These are phyloP conservation scores for Stenichneumon culpator DNA, from an alignment of 2,888 invertebrate genomes.

Conservation along the genomic window DNA sequence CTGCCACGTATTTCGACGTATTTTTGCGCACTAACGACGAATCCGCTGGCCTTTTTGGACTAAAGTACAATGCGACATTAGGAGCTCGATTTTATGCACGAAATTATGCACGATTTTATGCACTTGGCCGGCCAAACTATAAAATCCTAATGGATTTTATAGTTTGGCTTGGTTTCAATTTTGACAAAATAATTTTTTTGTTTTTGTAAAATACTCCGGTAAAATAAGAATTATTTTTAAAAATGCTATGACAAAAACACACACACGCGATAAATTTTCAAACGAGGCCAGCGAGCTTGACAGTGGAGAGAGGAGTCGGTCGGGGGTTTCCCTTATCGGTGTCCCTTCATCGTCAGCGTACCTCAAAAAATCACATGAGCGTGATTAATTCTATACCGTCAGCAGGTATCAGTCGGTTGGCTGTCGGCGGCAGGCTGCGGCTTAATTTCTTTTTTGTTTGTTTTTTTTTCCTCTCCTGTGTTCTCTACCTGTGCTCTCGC, in stretches of 20 bases:
- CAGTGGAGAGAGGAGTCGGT: not conserved
- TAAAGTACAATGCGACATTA: too few relatives aligned
- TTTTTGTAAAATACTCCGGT: not conserved
- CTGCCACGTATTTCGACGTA: too few relatives aligned
- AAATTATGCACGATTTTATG: too few relatives aligned
- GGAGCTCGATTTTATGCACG: too few relatives aligned
- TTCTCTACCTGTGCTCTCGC: slow-evolving; percentile 18
- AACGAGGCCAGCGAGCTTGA: slow-evolving; percentile 34
- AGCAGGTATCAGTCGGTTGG: slow-evolving; percentile 26
- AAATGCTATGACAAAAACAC: not conserved
- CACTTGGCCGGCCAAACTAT: too few relatives aligned
- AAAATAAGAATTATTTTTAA: not conserved
- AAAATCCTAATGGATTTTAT: too few relatives aligned
- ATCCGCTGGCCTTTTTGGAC: too few relatives aligned
- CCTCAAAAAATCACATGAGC: slow-evolving; percentile 44
- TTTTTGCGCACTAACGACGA: too few relatives aligned
- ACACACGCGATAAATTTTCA: slow-evolving; percentile 7
- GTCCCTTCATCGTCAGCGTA: slow-evolving; percentile 41
- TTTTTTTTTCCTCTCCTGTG: not conserved
- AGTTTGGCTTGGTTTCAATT: too few relatives aligned
- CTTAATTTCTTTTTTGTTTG: not conserved
- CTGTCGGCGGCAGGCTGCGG: slow-evolving; percentile 12
- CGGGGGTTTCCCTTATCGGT: slow-evolving; percentile 28
- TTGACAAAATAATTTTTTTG: not conserved
- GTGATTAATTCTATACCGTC: slow-evolving; percentile 45